phyloP scores from a whole-genome alignment of 2,888 invertebrate genomes.

The Agrochola circellaris region DNA sequence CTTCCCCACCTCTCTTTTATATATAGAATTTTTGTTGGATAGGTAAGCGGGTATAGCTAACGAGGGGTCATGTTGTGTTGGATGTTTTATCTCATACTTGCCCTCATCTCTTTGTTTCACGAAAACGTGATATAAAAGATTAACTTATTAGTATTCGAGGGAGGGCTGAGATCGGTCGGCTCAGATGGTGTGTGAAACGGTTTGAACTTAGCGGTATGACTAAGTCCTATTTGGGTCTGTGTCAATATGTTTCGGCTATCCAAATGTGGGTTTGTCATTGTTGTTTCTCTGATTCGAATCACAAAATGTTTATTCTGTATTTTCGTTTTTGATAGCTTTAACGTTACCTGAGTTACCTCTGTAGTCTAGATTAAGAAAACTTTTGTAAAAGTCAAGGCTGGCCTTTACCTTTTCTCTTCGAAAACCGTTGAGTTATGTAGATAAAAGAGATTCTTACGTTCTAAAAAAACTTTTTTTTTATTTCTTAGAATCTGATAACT shows the following conservation, averaged over 20 bases:
- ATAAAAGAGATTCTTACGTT: background rate
- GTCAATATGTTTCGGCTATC: constrained; percentile 64
- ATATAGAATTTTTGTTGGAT: constrained; percentile 61
- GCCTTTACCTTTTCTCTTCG: background rate
- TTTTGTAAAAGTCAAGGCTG: background rate
- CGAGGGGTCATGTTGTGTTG: constrained; percentile 75
- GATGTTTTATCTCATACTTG: constrained; percentile 84
- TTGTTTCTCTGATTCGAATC: constrained; percentile 21
- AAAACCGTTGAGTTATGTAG: background rate
- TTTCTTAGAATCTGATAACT: background rate
- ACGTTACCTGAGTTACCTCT: background rate
- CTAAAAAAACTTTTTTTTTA: background rate
- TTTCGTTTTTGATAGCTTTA: background rate
- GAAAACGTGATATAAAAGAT: constrained; percentile 90
- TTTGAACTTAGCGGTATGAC: constrained; percentile 66
- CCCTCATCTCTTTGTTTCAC: constrained; percentile 89
- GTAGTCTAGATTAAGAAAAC: background rate
- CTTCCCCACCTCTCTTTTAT: constrained; percentile 66
- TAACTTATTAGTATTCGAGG: constrained; percentile 89
- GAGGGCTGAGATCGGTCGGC: constrained; percentile 78
- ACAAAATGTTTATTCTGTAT: constrained; percentile 8
- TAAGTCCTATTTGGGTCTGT: constrained; percentile 63
- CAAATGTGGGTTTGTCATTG: constrained; percentile 54
- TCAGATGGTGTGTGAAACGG: constrained; percentile 79
- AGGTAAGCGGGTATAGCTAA: constrained; percentile 62